A percentile compares a stretch with the other conserved stretches of the same genome.
phyloP scores from a whole-genome alignment of 2,113 vertebrate species.

The Saguinus midas region DNA sequence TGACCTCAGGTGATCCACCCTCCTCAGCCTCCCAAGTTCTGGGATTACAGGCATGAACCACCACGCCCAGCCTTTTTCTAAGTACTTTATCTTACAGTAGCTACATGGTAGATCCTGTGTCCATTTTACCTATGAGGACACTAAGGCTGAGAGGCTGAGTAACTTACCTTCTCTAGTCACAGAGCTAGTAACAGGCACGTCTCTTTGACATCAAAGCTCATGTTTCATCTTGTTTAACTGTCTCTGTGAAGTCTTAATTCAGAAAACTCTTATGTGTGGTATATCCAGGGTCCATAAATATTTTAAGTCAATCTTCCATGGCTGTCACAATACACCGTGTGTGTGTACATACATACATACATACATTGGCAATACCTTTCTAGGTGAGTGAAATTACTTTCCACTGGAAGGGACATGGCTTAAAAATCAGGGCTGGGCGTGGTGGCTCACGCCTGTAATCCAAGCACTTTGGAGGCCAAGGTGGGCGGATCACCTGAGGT shows the following conservation, averaged over 20 bases:
- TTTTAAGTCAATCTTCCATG: neutral
- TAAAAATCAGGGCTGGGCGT: neutral
- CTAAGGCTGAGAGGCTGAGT: neutral
- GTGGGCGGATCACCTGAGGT: too few relatives aligned
- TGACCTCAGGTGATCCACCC: too few relatives aligned
- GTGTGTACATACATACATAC: too few relatives aligned
- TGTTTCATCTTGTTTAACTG: neutral
- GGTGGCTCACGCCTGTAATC: too few relatives aligned
- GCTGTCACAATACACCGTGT: neutral
- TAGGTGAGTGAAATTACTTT: neutral
- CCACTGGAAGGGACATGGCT: neutral
- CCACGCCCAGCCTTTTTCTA: neutral
- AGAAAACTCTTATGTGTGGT: neutral
- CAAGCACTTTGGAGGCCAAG: too few relatives aligned
- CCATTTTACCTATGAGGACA: neutral
- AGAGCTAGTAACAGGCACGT: neutral
- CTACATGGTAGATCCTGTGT: neutral
- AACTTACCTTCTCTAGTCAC: neutral
- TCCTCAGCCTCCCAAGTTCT: too few relatives aligned
- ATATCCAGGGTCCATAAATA: neutral
- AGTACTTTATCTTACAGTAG: neutral
- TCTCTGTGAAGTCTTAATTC: neutral
- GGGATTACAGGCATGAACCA: too few relatives aligned
- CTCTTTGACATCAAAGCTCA: neutral
- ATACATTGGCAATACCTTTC: neutral